Evolutionary conservation across 2,797 vertebrate genomes (phyloP), one percentile per base, ranked within the genome.

Genomic region (Prunella strophiata): DNA sequence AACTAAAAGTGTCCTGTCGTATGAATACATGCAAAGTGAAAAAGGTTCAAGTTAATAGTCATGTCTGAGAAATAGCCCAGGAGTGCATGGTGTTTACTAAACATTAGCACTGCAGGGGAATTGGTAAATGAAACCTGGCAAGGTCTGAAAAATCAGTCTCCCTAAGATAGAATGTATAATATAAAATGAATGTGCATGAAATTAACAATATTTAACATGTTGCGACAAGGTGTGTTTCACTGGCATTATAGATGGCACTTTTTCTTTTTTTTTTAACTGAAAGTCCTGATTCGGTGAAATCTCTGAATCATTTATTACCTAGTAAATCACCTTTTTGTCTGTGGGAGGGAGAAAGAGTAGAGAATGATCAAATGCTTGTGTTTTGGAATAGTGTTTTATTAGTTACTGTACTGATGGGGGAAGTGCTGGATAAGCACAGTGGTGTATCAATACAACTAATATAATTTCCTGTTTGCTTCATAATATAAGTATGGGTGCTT

Each of bases 101-200:
- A 86, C 83, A 67, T 88, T 75, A 93, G 72, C 85, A 85, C 63
- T 93, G 76, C 40, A n/a, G 30, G 74, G 70, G 42, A 79, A 62
- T 22, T 58, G 74, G 58, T 88, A 89, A 87, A 90, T 82, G 67
- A 77, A 91, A 88, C 59, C 57, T 92, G 96, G 85, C 66, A 61
- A 50, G 61, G 54, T 75, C 85, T 88, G 55, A 93, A 85, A 84
- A 92, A 88, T 81, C 45, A 36, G 38, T 86, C 40, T 95, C 18
- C 40, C 45, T 34, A 34, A 78, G 16, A 73, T 0, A 3, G 72
- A 82, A 93, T 1, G 7, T 50, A 2, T 48, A 77, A 59, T 81
- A 57, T n/a, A 51, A 81, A 88, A 81, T 72, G 68, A 75, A 84
- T 78, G 47, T 86, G 62, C n/a, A 22, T 50, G 4, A 52, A 57